Evolutionary conservation across 2,113 vertebrate genomes (phyloP), one percentile per base, ranked within the genome.

Genomic region (Accipiter cooperii): DNA sequence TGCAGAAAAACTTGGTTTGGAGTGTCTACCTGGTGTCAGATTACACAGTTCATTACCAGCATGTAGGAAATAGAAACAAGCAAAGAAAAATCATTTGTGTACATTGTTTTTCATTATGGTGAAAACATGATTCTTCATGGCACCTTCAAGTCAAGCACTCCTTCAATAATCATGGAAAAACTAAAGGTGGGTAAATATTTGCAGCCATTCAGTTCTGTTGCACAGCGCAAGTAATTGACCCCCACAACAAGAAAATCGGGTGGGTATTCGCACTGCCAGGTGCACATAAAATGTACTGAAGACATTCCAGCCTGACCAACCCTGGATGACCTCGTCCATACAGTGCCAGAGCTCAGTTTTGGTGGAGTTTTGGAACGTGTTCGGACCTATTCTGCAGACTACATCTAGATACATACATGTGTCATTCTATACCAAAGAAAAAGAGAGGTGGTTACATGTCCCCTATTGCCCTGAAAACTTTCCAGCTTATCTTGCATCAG

Each of bases 381-480:
- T 29, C 4, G 1, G 65, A 63, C 22, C 46, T 17, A 15, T 34
- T 79, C 13, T 65, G 52, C 47, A 87, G 70, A 58, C 34, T 75
- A n/a, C 16, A 33, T 29, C 17, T 21, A 6, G 33, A 33, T 36
- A 36, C 36, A 36, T 25, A 34, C 2, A 4, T 6, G 25, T 8
- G 8, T 18, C 46, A 36, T 9, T 83, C 42, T n/a, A 52, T 34
- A 65, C 8, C 66, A 60, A 81, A 73, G 75, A n/a, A 58, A 54
- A 64, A 4, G 5, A 63, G 47, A 61, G 17, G 33, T 36, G 57
- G 21, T 14, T 47, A 9, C 0, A 0, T 26, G 38, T 34, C 51
- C 61, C 55, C 60, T 36, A 14, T 9, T 49, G 78, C n/a, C 88
- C 74, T 89, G 76, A 42, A 84, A 58, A 38, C 3, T 20, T 75